Percentiles rank a stretch among this genome's conserved stretches.
phyloP scores from a whole-genome alignment of 2,888 invertebrate genomes.

The Drosophila koepferae region DNA sequence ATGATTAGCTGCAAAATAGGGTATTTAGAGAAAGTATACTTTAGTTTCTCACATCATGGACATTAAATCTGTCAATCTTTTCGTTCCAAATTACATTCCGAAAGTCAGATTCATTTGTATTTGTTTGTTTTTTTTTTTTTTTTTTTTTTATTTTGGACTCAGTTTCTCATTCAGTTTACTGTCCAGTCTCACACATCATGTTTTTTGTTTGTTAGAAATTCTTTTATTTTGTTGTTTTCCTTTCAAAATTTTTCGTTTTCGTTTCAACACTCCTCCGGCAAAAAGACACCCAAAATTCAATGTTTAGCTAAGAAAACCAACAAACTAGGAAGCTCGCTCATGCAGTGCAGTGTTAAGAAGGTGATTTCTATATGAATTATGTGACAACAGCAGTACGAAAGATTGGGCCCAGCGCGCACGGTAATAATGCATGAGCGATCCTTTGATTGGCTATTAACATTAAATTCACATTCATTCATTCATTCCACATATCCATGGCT shows the following conservation, averaged over 20 bases:
- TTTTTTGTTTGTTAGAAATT: constrained; percentile 70
- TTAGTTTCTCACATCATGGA: neutral
- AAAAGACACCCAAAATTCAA: constrained; percentile 66
- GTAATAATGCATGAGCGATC: constrained; percentile 30
- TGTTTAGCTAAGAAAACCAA: constrained; percentile 57
- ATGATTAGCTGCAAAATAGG: neutral
- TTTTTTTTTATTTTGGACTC: neutral
- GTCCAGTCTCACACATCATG: constrained; percentile 61
- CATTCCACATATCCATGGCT: neutral
- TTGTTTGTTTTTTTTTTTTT: neutral
- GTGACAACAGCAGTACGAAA: constrained; percentile 55
- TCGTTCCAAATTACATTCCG: neutral
- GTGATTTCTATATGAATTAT: constrained; percentile 59
- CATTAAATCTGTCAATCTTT: constrained; percentile 1
- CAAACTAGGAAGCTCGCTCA: constrained; percentile 40
- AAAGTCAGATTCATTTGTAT: neutral
- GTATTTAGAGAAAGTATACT: neutral
- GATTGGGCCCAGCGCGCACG: constrained; percentile 59
- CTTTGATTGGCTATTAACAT: no score
- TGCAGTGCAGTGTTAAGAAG: constrained; percentile 46
- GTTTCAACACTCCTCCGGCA: constrained; percentile 66
- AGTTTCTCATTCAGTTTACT: constrained; percentile 52
- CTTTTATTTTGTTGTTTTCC: constrained; percentile 56
- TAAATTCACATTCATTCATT: neutral
- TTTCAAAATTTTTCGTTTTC: constrained; percentile 67